Base-by-base conservation (phyloP, 2,888 invertebrate genomes). In the Drosophila hamatofila region DNA sequence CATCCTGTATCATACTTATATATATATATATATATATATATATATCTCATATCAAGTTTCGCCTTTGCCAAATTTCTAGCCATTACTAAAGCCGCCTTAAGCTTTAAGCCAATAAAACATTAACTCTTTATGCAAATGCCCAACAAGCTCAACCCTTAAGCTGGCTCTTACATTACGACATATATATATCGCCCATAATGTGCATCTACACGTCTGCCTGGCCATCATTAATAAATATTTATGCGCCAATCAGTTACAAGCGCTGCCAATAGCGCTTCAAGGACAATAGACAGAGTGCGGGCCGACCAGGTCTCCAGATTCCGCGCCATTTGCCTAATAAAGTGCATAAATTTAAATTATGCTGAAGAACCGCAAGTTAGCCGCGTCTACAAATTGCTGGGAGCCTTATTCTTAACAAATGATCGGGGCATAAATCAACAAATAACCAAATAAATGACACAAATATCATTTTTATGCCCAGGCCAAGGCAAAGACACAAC, bases 391-490 rank as follows among this genome's bases (percentile, higher is more conserved):
- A 80, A 78, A 80, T 75, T 78, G 75, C 70, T 52, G 61, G 59
- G 59, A 65, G 69, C 59, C 33, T 65, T 62, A 46, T 64, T 52
- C 30, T 6, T 76, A 71, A 80, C 74, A 81, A 81, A 81, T 82
- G 78, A 80, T 78, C 69, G 66, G 18, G 42, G 49, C 80, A 82
- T 82, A 81, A 81, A 81, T 81, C 82, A 81, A 54, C 61, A 80
- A 81, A 82, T 82, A 82, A 78, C 75, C 80, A 81, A 81, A 81
- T 75, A 81, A 82, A 82, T 81, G 81, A 80, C 80, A 81, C 82
- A 80, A 81, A 78, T 81, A 82, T 80, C 64, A 81, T 81, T 80
- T 82, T 81, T 81, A 81, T 81, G 59, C 51, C 23, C 37, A 58
- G 23, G 25, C 30, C 7, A 4, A 0, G 54, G 37, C 54, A 21